Conservation (phyloP, 2,797 vertebrate genomes). For the Ptychadena robeensis region DNA sequence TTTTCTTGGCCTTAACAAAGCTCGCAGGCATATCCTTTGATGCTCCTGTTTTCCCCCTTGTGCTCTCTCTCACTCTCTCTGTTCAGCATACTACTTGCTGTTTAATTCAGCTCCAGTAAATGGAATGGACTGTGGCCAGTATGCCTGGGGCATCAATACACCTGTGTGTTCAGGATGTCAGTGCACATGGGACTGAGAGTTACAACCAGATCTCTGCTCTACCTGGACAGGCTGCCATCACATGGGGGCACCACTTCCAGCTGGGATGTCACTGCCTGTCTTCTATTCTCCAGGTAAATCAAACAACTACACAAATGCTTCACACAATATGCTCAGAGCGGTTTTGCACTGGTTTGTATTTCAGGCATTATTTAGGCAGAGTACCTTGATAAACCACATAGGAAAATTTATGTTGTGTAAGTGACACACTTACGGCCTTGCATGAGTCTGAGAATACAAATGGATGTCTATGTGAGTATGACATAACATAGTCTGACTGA, state of each 20-base stretch:
- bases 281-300: too few relatives aligned
- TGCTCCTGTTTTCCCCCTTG: slow-evolving; percentile 78
- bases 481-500: too few relatives aligned
- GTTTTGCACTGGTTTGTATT: too few relatives aligned
- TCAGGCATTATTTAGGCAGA: too few relatives aligned
- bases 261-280: not conserved
- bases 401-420: too few relatives aligned
- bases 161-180: slow-evolving; percentile 82
- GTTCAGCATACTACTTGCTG: slow-evolving; percentile 96
- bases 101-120: slow-evolving; percentile 98
- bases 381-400: too few relatives aligned
- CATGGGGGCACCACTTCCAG: not conserved
- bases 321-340: too few relatives aligned
- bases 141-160: slow-evolving; percentile 98
- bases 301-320: too few relatives aligned
- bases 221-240: slow-evolving; percentile 65
- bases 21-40: slow-evolving; percentile 95
- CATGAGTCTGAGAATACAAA: too few relatives aligned
- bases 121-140: slow-evolving; percentile 95
- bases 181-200: slow-evolving; percentile 12
- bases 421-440: too few relatives aligned
- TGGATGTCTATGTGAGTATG: too few relatives aligned
- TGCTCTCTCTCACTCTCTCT: slow-evolving; percentile 75
- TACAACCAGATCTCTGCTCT: slow-evolving; percentile 77
- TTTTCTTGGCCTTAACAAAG: slow-evolving; percentile 94